A percentile compares a stretch with the other conserved stretches of the same genome.
Evolutionary conservation across 2,113 vertebrate species (phyloP).

Genomic region (Gobio gobio): DNA sequence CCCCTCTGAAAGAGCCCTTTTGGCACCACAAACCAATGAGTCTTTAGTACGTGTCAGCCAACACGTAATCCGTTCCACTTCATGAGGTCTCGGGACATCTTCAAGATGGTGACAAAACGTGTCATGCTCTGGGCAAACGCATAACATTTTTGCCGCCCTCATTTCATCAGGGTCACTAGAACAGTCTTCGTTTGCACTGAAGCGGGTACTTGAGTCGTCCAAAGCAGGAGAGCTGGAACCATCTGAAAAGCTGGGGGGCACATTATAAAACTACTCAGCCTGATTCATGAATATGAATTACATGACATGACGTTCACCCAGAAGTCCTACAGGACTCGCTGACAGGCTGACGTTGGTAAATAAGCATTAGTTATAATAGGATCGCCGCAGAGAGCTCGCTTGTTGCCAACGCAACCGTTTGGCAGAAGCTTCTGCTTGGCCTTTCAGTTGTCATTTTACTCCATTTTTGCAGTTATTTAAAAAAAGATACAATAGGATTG

Average conservation of each 20-base stretch:
- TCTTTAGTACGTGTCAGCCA: slow-evolving; percentile 17
- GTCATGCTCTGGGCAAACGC: slow-evolving; percentile 22
- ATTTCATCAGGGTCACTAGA: slow-evolving; percentile 23
- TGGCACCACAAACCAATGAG: background rate
- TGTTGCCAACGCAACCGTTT: background rate
- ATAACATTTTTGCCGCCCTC: background rate
- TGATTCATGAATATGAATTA: slow-evolving; percentile 9
- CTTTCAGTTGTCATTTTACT: background rate
- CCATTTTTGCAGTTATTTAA: background rate
- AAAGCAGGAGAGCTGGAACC: background rate
- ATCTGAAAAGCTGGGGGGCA: background rate
- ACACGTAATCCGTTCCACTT: slow-evolving; percentile 23
- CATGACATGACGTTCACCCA: background rate
- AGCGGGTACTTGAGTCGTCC: background rate
- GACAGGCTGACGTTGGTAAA: background rate
- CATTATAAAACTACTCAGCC: background rate
- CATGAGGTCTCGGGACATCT: background rate
- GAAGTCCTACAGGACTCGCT: background rate
- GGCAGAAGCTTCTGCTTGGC: background rate
- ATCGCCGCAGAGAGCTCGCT: background rate
- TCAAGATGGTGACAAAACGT: slow-evolving; percentile 21
- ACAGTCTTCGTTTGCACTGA: background rate
- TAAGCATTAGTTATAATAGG: background rate
- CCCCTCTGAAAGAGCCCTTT: background rate
- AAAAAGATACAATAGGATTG: too few species aligned